Conservation (phyloP, 2,888 invertebrate genomes). For the Amaurobius ferox region DNA sequence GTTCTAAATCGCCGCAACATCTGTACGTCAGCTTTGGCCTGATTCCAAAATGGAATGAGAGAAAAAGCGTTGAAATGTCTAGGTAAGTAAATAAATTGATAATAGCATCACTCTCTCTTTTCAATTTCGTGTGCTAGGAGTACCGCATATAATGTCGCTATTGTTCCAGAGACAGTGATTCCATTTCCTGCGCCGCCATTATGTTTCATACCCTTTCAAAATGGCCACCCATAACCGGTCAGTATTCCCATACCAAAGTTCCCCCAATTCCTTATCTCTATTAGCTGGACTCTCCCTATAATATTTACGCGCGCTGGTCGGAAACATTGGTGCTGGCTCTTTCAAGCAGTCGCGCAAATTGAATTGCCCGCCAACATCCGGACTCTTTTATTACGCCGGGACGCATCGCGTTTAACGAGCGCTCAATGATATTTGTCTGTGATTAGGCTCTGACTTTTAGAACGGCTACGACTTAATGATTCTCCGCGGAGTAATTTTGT, state of each 20-base stretch:
- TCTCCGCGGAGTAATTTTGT: constrained; percentile 60
- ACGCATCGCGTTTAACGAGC: constrained; percentile 50
- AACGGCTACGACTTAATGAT: constrained; percentile 48
- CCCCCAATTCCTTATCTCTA: constrained; percentile 58
- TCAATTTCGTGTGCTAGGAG: constrained; percentile 48
- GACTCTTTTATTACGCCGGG: constrained; percentile 61
- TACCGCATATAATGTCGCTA: constrained; percentile 45
- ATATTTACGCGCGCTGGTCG: constrained; percentile 59
- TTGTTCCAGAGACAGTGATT: constrained; percentile 61
- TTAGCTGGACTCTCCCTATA: constrained; percentile 39
- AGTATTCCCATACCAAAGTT: constrained; percentile 21
- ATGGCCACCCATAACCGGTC: constrained; percentile 68
- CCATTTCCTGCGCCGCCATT: constrained; percentile 62
- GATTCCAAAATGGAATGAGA: constrained; percentile 25
- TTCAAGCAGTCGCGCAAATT: constrained; percentile 66
- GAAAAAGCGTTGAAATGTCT: constrained; percentile 3
- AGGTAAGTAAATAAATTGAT: constrained; percentile 42
- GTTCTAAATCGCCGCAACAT: not conserved
- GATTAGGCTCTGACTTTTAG: constrained; percentile 32
- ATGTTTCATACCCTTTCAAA: constrained; percentile 44
- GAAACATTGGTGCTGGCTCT: constrained; percentile 59
- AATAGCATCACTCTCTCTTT: constrained; percentile 29
- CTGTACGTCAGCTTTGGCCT: constrained; percentile 23
- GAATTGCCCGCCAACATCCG: constrained; percentile 56
- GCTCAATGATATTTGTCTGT: constrained; percentile 60